These are phyloP conservation scores for Ochropleura leucogaster DNA, from an alignment of 2,888 invertebrate species.

Conservation along the genomic window DNA sequence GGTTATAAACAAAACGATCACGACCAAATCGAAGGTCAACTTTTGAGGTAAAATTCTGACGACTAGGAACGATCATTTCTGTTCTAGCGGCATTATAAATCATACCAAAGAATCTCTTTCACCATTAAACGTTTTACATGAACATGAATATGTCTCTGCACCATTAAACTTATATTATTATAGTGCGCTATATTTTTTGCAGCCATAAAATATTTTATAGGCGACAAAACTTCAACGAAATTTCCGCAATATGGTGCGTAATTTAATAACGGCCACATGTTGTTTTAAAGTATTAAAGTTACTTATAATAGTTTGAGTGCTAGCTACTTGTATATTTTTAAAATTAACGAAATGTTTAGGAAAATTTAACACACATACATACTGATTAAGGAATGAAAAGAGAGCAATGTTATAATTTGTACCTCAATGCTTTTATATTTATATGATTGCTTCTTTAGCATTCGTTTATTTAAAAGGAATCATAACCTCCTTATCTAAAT, in stretches of 20 bases:
- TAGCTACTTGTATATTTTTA: constrained; percentile 41
- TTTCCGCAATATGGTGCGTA: constrained; percentile 74
- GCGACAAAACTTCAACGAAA: constrained; percentile 69
- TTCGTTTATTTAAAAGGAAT: neutral
- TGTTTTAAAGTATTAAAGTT: constrained; percentile 67
- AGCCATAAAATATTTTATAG: constrained; percentile 72
- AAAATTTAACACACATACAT: neutral
- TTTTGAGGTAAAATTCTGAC: neutral
- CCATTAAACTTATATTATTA: constrained; percentile 63
- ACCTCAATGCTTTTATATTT: neutral
- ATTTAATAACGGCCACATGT: constrained; percentile 76
- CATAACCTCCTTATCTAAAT: constrained; percentile 29
- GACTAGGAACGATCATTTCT: neutral
- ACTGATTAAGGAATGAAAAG: neutral
- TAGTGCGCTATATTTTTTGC: constrained; percentile 61
- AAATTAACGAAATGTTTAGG: constrained; percentile 1
- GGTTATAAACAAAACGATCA: neutral
- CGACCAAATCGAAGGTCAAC: neutral
- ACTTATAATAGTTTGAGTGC: constrained; percentile 56
- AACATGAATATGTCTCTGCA: constrained; percentile 45
- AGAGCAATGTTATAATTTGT: neutral
- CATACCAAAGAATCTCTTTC: constrained; percentile 1
- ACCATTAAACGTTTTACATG: constrained; percentile 46
- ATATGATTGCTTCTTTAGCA: neutral
- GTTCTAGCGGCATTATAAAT: neutral